Conservation (phyloP, 2,888 invertebrate species). For the Automeris io region DNA sequence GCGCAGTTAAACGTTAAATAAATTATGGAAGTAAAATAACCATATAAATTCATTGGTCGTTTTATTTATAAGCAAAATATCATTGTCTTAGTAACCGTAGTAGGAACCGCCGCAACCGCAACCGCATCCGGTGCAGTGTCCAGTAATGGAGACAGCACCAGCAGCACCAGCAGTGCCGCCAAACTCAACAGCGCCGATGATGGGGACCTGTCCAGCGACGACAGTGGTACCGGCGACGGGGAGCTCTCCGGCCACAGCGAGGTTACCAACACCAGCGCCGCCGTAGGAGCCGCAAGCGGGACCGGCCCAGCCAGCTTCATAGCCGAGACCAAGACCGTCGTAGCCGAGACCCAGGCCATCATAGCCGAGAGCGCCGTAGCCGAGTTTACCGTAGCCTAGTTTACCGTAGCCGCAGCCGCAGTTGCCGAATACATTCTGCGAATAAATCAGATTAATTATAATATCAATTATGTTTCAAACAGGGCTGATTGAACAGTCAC, state of each 20-base stretch:
- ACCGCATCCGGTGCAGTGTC: conserved; percentile 12
- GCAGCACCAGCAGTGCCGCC: conserved; percentile 27
- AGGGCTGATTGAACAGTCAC: too few species aligned
- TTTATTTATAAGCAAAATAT: background rate
- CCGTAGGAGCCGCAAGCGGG: conserved; percentile 19
- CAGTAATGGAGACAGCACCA: conserved; percentile 20
- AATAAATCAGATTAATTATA: too few species aligned
- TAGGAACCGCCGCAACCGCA: conserved; percentile 11
- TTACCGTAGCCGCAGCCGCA: conserved; percentile 5
- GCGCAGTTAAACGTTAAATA: too few species aligned
- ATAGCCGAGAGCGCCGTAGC: conserved; percentile 18
- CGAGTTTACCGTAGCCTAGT: conserved; percentile 5
- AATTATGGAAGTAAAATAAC: too few species aligned
- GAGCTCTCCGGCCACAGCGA: conserved; percentile 30
- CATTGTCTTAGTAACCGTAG: conserved; percentile 9
- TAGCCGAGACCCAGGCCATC: conserved; percentile 5
- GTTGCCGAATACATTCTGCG: conserved; percentile 4
- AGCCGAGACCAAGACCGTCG: conserved; percentile 2
- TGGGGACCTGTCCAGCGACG: conserved; percentile 33
- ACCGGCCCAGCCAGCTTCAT: background rate
- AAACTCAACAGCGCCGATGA: conserved; percentile 34
- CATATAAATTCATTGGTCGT: too few species aligned
- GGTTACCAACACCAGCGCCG: conserved; percentile 28
- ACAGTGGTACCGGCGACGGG: conserved; percentile 17
- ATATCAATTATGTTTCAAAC: too few species aligned